phyloP scores from a whole-genome alignment of 2,888 invertebrate genomes.

The Ecliptopera silaceata region DNA sequence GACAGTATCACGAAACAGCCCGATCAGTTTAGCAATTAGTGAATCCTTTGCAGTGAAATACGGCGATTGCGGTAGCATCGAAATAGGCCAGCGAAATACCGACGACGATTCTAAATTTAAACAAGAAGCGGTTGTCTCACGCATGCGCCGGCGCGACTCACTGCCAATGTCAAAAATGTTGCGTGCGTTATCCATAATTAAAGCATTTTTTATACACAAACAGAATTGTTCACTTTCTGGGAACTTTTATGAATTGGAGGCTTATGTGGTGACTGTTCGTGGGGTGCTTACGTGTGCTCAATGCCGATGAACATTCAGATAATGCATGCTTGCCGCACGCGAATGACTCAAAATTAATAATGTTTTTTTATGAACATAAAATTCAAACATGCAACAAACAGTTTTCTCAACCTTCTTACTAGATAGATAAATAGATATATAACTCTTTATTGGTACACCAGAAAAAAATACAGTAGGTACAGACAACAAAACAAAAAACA shows the following conservation, averaged over 20 bases:
- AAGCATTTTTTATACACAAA: constrained; percentile 21
- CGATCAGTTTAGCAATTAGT: constrained; percentile 45
- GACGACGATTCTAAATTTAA: constrained; percentile 74
- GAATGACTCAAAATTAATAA: constrained; percentile 35
- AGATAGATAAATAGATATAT: no score
- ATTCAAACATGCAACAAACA: no score
- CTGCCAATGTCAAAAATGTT: constrained; percentile 54
- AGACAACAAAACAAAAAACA: no score
- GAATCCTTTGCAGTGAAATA: constrained; percentile 52
- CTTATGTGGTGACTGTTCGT: constrained; percentile 34
- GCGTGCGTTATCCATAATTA: constrained; percentile 43
- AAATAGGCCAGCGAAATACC: constrained; percentile 73
- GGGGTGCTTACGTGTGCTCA: constrained; percentile 23
- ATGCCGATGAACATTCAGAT: constrained; percentile 37
- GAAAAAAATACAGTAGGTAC: no score
- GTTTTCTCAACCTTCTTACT: no score
- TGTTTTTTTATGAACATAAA: neutral
- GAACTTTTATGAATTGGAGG: constrained; percentile 30
- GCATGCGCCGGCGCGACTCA: constrained; percentile 65
- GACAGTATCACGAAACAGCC: constrained; percentile 34
- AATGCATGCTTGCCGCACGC: constrained; percentile 19
- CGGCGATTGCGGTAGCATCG: constrained; percentile 57
- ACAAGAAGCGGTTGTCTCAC: constrained; percentile 60
- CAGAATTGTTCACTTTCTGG: constrained; percentile 24
- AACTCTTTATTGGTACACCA: no score